A percentile compares a stretch with the other conserved stretches of the same genome.
These are phyloP conservation scores for Delia radicum DNA, from an alignment of 1,140 invertebrate species.

Conservation along the genomic window DNA sequence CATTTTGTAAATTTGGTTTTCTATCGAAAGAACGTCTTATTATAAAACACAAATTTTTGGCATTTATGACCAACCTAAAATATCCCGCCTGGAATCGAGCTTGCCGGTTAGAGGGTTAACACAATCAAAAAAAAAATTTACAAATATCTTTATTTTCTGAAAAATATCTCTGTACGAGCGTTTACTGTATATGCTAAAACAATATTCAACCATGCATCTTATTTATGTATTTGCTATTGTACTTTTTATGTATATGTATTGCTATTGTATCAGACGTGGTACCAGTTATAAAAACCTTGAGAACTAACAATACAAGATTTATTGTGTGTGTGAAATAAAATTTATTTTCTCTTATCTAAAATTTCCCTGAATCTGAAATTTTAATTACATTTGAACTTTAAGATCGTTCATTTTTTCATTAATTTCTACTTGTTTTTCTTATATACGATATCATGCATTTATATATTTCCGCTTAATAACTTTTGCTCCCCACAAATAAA, in stretches of 20 bases:
- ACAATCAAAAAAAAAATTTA: no score
- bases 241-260: not conserved
- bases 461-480: not conserved
- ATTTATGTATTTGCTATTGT: not conserved
- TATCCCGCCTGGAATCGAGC: no score
- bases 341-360: not conserved
- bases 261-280: not conserved
- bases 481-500: not conserved
- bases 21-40: no score
- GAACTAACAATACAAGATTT: not conserved
- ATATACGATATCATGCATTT: not conserved
- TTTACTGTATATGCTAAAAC: no score
- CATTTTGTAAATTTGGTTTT: no score
- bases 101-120: no score
- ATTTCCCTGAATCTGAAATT: not conserved
- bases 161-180: no score
- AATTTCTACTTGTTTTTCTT: not conserved
- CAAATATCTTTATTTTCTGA: no score
- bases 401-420: not conserved
- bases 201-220: not conserved
- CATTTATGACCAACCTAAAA: no score
- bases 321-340: not conserved
- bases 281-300: not conserved
- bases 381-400: constrained; percentile 5
- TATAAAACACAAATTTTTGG: no score